Base-by-base conservation (phyloP, 92 coral and sea anemone genomes). In the Epizoanthus stellaris region DNA sequence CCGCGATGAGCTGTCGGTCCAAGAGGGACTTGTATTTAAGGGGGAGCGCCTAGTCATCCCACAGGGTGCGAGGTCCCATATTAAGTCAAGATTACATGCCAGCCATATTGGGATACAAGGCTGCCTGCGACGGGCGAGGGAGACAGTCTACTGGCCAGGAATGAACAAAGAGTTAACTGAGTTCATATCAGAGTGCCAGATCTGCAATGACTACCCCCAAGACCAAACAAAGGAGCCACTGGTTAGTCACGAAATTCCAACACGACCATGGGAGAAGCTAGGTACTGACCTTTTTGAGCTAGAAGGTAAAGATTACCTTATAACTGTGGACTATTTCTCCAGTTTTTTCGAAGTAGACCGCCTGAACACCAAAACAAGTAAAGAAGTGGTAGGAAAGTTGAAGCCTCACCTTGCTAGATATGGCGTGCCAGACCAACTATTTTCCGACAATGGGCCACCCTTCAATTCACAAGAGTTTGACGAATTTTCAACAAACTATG, bases 141-240 rank as follows among this genome's bases (percentile, higher is more conserved):
- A 81, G 56, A 34, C 11, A 4, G 36, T 63, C 3, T 80, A 80
- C 15, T 62, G 73, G 85, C 85, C 86, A 7, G 74, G 57, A 7
- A 81, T 81, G 77, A 66, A 5, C 6, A 38, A 36, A 11, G 76
- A 81, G 8, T 16, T 81, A 34, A 40, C 47, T 8, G 45, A 80
- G 6, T 80, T 3, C 58, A 62, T 62, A 30, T 89, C 89, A 12
- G 36, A 47, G 42, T 89, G 91, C 47, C 13, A 23, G 6, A 42
- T 64, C n/a, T 89, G 92, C 80, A 89, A 85, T 72, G 75, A 25
- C n/a, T 77, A 77, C 66, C 86, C 83, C 77, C 4, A 45, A 54
- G 83, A 56, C 60, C 92, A 89, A 34, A 86, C 70, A 39, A 89
- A 89, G 67, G 86, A 85, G 75, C 87, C 82, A 73, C 73, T 72